Evolutionary conservation across 2,797 vertebrate species (phyloP), one percentile per base, ranked within the genome.

Genomic region (Sus cebifrons): DNA sequence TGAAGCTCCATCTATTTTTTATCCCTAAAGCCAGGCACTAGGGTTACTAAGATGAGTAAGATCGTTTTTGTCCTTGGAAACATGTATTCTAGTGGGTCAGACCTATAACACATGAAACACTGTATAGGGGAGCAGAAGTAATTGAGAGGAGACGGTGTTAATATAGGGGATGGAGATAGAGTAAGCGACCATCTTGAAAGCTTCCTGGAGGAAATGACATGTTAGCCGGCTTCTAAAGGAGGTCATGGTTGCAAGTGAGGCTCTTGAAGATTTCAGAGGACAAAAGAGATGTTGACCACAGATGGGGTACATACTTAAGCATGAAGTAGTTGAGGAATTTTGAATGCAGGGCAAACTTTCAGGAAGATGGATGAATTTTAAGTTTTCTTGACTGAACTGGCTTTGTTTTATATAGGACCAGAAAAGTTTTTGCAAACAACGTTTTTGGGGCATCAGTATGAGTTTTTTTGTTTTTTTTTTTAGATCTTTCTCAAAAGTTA

Each of bases 401-500:
- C 62, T 70, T 75, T 52, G 0, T 44, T 75, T 91, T 91, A 21
- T 17, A n/a, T 3, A 36, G 36, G 11, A 68, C 20, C 29, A 82
- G 62, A 83, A 77, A 23, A 58, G 1, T 18, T 78, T 83, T 67
- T 60, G 20, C 68, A 91, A 90, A 73, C 40, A 78, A 5, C n/a
- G 64, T 67, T 94, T 94, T 21, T 54, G 65, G 32, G 87, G 25
- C 29, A 62, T 27, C n/a, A 60, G 65, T 67, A 32, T 54, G 29
- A 81, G 44, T 68, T 77, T 9, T 3, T 73, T 62, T 70, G n/a
- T n/a, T 86, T 83, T 27, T 20, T 14, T 15, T 29, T 13, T 7
- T 52, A 3, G 27, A n/a, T 89, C 15, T 60, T 20, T 94, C 6
- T 95, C 65, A 91, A 70, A 90, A 94, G 74, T 83, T 94, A 21